These are phyloP conservation scores for Acanthiza pusilla DNA, from an alignment of 2,797 vertebrate species.

Conservation along the genomic window DNA sequence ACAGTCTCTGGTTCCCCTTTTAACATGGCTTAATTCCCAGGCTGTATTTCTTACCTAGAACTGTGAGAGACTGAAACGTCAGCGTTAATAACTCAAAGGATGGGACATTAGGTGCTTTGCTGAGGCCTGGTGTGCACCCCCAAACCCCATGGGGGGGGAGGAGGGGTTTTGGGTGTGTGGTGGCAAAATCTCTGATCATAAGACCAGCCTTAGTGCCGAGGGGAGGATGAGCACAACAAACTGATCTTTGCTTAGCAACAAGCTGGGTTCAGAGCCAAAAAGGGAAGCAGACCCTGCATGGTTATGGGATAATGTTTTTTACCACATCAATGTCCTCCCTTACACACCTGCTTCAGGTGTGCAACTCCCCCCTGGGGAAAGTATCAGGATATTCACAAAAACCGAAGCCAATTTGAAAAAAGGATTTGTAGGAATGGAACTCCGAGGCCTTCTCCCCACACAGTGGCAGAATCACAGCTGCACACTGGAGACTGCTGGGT, in stretches of 20 bases:
- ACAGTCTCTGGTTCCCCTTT: background rate
- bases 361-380: background rate
- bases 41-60: background rate
- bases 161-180: background rate
- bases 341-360: background rate
- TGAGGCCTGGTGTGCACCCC: no score
- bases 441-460: background rate
- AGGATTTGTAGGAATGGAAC: background rate
- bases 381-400: no score
- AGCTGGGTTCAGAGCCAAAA: background rate
- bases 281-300: background rate
- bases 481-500: background rate
- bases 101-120: background rate
- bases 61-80: background rate
- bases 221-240: background rate
- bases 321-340: background rate
- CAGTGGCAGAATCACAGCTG: background rate
- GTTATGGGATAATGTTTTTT: background rate
- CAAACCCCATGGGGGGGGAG: no score
- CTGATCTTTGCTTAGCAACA: background rate
- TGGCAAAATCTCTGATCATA: background rate
- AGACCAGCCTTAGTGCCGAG: rapidly evolving
- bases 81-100: background rate
- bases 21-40: background rate
- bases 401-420: background rate